phyloP scores from a whole-genome alignment of 2,113 vertebrate species.

The Actenoides lindsayi region DNA sequence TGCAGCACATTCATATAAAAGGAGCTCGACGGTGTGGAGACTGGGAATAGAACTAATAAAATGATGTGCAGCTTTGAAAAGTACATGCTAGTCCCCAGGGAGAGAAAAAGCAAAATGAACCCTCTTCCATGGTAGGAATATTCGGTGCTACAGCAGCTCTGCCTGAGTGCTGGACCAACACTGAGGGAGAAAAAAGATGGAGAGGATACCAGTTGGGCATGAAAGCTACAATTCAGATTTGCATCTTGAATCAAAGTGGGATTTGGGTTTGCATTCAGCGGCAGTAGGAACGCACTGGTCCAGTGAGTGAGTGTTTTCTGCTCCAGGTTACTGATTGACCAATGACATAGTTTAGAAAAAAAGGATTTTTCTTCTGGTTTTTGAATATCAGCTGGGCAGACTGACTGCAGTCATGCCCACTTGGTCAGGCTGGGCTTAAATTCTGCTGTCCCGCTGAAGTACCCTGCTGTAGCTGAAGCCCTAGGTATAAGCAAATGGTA shows the following conservation, averaged over 20 bases:
- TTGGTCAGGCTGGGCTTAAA: neutral
- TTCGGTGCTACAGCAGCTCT: neutral
- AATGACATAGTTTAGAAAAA: neutral
- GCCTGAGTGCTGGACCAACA: neutral
- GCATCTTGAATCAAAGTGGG: neutral
- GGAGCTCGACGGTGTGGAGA: neutral
- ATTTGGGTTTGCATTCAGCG: neutral
- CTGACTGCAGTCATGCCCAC: neutral
- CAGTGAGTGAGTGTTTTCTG: neutral
- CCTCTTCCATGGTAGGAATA: rapidly evolving
- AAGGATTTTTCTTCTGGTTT: neutral
- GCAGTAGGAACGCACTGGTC: neutral
- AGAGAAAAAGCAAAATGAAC: neutral
- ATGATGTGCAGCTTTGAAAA: neutral
- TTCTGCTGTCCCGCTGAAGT: neutral
- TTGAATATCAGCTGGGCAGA: neutral
- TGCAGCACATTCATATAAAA: constrained; percentile 11
- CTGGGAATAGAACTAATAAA: constrained; percentile 54
- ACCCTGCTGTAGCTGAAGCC: neutral
- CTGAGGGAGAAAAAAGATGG: neutral
- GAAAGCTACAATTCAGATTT: neutral
- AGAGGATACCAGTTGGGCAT: neutral
- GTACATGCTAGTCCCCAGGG: neutral
- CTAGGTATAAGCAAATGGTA: neutral
- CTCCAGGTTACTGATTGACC: neutral